Percentiles rank a stretch among this genome's conserved stretches.
Evolutionary conservation across 2,888 invertebrate species (phyloP).

Genomic region (Netelia melanura): DNA sequence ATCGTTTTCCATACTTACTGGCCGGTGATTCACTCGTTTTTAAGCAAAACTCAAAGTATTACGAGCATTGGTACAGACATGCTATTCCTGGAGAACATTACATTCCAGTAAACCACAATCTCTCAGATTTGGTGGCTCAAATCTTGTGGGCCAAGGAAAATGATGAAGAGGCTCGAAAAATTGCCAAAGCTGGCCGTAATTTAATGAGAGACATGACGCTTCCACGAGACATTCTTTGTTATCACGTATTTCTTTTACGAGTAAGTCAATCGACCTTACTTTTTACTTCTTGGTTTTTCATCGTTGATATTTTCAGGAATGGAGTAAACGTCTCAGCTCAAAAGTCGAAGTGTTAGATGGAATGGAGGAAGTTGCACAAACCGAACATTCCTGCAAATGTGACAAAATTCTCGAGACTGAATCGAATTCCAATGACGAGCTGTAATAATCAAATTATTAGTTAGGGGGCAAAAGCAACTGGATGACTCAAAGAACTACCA

Average conservation of each 20-base stretch:
- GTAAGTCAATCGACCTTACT: conserved; percentile 81
- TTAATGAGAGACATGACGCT: conserved; percentile 92
- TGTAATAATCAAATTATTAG: conserved; percentile 76
- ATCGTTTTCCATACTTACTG: conserved; percentile 96
- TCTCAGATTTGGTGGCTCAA: conserved; percentile 92
- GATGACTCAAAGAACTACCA: conserved; percentile 35
- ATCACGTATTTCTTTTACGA: conserved; percentile 91
- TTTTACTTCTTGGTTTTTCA: conserved; percentile 25
- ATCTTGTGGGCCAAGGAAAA: conserved; percentile 92
- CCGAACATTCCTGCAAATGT: conserved; percentile 84
- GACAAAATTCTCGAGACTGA: conserved; percentile 56
- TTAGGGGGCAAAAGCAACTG: conserved; percentile 27
- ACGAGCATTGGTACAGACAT: conserved; percentile 96
- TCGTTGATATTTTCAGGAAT: conserved; percentile 87
- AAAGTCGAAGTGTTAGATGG: conserved; percentile 86
- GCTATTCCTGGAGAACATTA: conserved; percentile 92
- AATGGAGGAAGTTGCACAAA: conserved; percentile 88
- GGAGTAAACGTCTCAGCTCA: conserved; percentile 89
- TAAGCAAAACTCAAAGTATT: conserved; percentile 97
- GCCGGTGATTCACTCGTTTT: conserved; percentile 95
- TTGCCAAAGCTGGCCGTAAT: conserved; percentile 88
- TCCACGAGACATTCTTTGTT: conserved; percentile 95
- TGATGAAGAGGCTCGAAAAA: conserved; percentile 89
- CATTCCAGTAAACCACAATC: conserved; percentile 92
- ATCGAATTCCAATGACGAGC: conserved; percentile 83